phyloP scores from a whole-genome alignment of 2,888 invertebrate genomes.

The Aromia moschata region DNA sequence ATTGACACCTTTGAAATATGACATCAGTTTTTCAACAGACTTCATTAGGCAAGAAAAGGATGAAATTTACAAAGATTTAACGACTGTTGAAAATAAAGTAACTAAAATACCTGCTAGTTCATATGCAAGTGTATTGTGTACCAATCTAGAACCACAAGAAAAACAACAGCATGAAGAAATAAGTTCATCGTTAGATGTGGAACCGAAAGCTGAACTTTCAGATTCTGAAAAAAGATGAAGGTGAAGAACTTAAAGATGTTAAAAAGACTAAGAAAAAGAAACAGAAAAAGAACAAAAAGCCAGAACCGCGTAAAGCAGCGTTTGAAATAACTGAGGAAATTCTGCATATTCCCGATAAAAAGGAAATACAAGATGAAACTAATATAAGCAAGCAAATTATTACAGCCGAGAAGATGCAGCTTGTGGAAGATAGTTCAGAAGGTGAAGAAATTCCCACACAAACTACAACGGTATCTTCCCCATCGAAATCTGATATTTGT shows the following conservation, averaged over 20 bases:
- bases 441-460: not conserved
- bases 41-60: slow-evolving; percentile 17
- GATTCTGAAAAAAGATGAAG: slow-evolving; percentile 2
- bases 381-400: not conserved
- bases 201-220: slow-evolving; percentile 1
- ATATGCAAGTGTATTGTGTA: slow-evolving; percentile 4
- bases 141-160: not conserved
- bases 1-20: no score
- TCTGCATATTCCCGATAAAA: slow-evolving; percentile 2
- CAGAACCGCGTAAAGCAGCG: not conserved
- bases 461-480: not conserved
- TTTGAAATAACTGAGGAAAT: slow-evolving; percentile 1
- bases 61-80: slow-evolving; percentile 15
- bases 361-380: not conserved
- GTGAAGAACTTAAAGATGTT: not conserved
- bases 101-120: not conserved
- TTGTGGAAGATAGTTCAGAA: no score
- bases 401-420: no score
- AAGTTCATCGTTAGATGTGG: not conserved
- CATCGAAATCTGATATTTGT: not conserved
- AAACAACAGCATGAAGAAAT: not conserved
- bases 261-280: not conserved
- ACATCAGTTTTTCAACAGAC: no score
- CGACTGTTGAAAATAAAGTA: not conserved
- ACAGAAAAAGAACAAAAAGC: not conserved